Conservation (phyloP, 2,113 vertebrate genomes). For the Channa maculata region DNA sequence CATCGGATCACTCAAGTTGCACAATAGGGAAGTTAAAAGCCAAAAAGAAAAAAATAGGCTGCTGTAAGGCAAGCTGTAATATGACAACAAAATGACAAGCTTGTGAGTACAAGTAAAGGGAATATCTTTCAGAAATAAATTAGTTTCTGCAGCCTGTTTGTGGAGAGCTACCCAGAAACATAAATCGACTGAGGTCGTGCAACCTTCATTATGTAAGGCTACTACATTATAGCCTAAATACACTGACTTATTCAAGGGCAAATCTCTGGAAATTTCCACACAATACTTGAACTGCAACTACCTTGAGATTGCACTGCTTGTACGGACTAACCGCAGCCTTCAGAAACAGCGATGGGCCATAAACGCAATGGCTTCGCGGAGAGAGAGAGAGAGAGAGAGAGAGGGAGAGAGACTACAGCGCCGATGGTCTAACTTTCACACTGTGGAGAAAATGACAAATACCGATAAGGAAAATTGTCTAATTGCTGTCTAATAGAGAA, state of each 20-base stretch:
- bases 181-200: conserved; percentile 51
- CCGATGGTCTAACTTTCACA: conserved; percentile 80
- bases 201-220: conserved; percentile 71
- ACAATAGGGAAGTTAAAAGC: conserved; percentile 72
- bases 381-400: conserved; percentile 20
- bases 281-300: conserved; percentile 37
- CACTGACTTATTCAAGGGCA: conserved; percentile 27
- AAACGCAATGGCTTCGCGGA: conserved; percentile 64
- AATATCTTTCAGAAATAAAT: neutral
- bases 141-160: conserved; percentile 41
- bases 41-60: conserved; percentile 9
- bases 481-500: conserved; percentile 6
- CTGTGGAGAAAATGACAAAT: conserved; percentile 32
- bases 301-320: conserved; percentile 30
- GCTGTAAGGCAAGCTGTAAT: conserved; percentile 27
- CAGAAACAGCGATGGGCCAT: conserved; percentile 65
- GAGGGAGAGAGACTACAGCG: conserved; percentile 55
- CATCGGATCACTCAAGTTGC: conserved; percentile 68
- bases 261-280: conserved; percentile 32
- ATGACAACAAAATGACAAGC: conserved; percentile 13
- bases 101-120: neutral
- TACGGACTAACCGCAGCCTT: conserved; percentile 56
- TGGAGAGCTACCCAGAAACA: conserved; percentile 14
- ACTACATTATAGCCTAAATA: conserved; percentile 34
- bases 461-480: conserved; percentile 6